These are phyloP conservation scores for Neotoxoptera formosana DNA, from an alignment of 1,140 invertebrate species.

Conservation along the genomic window DNA sequence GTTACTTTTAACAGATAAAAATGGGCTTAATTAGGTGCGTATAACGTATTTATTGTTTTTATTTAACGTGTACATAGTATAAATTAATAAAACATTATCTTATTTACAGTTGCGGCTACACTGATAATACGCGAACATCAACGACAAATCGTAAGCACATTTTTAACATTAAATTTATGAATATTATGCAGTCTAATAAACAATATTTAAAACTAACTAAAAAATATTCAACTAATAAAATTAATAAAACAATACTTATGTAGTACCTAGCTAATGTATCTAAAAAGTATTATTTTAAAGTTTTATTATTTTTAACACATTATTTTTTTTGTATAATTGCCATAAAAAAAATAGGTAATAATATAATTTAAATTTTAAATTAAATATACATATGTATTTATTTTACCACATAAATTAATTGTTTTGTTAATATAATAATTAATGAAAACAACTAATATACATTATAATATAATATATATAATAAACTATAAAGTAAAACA, in stretches of 20 bases:
- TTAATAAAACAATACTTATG: not conserved
- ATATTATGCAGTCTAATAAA: not conserved
- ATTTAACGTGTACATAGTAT: not conserved
- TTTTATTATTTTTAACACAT: not conserved
- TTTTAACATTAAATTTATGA: not conserved
- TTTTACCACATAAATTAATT: not conserved
- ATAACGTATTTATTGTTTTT: slow-evolving; percentile 13
- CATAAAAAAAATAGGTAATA: not conserved
- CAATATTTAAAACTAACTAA: not conserved
- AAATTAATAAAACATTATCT: slow-evolving; percentile 20
- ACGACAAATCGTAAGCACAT: not conserved
- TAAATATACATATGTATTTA: not conserved
- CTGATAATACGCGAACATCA: not conserved
- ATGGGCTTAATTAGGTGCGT: not conserved
- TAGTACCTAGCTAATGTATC: not conserved
- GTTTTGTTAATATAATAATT: not conserved
- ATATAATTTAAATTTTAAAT: slow-evolving; percentile 4
- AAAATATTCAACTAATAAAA: not conserved
- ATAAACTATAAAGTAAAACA: not conserved
- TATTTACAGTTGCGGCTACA: not conserved
- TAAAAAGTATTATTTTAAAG: not conserved
- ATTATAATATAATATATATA: not conserved
- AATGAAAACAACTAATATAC: not conserved
- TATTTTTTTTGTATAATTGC: not conserved
- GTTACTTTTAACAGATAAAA: not conserved